Evolutionary conservation across 2,888 invertebrate species (phyloP), one percentile per base, ranked within the genome.

Genomic region (Acanthosepion pharaonis): DNA sequence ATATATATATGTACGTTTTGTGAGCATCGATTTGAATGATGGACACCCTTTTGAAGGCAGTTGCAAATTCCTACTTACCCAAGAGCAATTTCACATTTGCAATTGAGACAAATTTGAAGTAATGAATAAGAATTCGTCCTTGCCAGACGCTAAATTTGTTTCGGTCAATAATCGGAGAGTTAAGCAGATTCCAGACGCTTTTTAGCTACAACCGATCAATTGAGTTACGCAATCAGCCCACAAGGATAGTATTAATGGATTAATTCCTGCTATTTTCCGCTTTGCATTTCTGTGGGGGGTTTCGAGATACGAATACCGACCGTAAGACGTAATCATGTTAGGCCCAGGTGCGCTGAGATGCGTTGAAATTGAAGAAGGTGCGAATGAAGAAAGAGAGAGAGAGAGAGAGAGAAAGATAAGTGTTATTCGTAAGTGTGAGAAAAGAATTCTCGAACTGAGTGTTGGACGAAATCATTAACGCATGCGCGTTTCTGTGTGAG

Each of bases 151-250:
- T 78, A 78, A 15, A 78, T n/a, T 78, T 11, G n/a, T 78, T 15
- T 78, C 33, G 78, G 15, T 78, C 78, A 78, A 78, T 78, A 78
- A 78, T 15, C n/a, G n/a, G 23, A 11, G 18, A 78, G 5, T n/a
- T 78, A 78, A 78, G n/a, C 78, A 5, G 2, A 15, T 78, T 78
- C 11, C n/a, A 78, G 78, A 78, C 78, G 3, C 78, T 33, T 78
- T 78, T n/a, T 78, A 78, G n/a, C 33, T 78, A 78, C n/a, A 33
- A n/a, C n/a, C 78, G 78, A 78, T 15, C 78, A 78, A 78, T 78
- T 78, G 78, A 33, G n/a, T 78, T 78, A 78, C 78, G 78, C 78
- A 78, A 78, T 78, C 78, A 78, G 78, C 78, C 78, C 78, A 78
- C 78, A 78, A 78, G 78, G 78, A 11, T n/a, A 78, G 78, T n/a